phyloP scores from a whole-genome alignment of 2,888 invertebrate genomes.

The Hyposoter dolosus region DNA sequence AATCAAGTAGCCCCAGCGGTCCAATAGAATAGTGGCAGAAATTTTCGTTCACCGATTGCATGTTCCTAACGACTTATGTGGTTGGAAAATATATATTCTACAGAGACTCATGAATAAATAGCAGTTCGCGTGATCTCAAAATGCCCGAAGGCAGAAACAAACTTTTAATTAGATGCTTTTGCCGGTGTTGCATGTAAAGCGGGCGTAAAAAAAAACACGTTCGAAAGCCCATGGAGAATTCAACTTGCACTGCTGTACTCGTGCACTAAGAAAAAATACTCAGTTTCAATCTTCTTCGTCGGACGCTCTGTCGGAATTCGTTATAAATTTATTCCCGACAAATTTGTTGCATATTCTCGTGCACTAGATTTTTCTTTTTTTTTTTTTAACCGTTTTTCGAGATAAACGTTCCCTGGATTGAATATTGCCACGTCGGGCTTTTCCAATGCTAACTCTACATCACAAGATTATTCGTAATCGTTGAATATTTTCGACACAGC shows the following conservation, averaged over 20 bases:
- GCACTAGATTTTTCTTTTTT: neutral
- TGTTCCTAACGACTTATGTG: slow-evolving; percentile 41
- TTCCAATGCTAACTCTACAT: slow-evolving; percentile 17
- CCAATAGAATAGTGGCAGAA: neutral
- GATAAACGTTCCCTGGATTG: neutral
- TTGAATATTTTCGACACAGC: neutral
- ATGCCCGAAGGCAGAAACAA: slow-evolving; percentile 39
- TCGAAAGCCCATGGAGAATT: neutral
- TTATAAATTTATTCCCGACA: neutral
- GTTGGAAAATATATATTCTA: slow-evolving; percentile 10
- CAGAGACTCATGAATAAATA: slow-evolving; percentile 45
- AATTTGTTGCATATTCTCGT: neutral
- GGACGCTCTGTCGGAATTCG: neutral
- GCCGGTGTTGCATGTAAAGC: slow-evolving; percentile 25
- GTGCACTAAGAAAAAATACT: neutral
- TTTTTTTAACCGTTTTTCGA: neutral
- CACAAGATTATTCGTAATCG: neutral
- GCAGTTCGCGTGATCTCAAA: slow-evolving; percentile 47
- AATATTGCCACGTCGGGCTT: slow-evolving; percentile 6
- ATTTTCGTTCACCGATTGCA: slow-evolving; percentile 32
- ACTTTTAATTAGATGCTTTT: slow-evolving; percentile 54
- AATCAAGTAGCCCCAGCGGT: neutral
- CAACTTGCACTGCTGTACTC: neutral
- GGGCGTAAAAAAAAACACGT: neutral
- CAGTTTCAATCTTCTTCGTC: neutral